Conservation (phyloP, 2,888 invertebrate genomes). For the Siphlonurus alternatus region DNA sequence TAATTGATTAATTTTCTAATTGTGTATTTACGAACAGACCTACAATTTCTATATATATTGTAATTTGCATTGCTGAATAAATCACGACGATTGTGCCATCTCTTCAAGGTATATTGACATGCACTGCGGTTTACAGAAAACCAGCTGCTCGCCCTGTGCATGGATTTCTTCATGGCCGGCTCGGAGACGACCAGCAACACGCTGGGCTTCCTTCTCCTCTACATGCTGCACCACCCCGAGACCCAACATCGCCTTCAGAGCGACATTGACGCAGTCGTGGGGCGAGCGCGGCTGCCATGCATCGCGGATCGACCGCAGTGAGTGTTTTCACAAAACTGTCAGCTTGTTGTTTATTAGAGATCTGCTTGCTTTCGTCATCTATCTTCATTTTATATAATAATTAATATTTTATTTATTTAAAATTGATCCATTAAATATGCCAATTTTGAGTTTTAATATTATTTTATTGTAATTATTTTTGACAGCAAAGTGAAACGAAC, state of each 20-base stretch:
- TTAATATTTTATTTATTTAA: neutral
- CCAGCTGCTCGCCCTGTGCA: constrained; percentile 59
- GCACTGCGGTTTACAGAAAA: constrained; percentile 30
- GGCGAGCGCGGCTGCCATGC: constrained; percentile 45
- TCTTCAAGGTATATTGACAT: too few species aligned
- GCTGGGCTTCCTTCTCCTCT: constrained; percentile 57
- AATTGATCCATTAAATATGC: too few species aligned
- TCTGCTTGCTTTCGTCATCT: too few species aligned
- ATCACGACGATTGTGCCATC: too few species aligned
- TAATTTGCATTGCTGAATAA: too few species aligned
- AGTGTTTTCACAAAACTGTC: neutral
- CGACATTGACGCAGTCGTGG: constrained; percentile 60
- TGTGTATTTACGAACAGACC: too few species aligned
- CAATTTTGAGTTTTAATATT: too few species aligned
- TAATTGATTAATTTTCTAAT: too few species aligned
- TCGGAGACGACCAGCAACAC: constrained; percentile 73
- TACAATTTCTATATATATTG: too few species aligned
- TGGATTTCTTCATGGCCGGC: constrained; percentile 78
- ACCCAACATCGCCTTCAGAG: constrained; percentile 57
- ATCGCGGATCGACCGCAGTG: constrained; percentile 54
- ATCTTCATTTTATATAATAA: neutral
- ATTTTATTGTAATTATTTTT: too few species aligned
- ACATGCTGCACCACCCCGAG: constrained; percentile 49
- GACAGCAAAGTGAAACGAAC: too few species aligned
- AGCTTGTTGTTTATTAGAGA: too few species aligned